A percentile compares a stretch with the other conserved stretches of the same genome.
These are phyloP conservation scores for Willowsia nigromaculata DNA, from an alignment of 2,888 invertebrate species.

Conservation along the genomic window DNA sequence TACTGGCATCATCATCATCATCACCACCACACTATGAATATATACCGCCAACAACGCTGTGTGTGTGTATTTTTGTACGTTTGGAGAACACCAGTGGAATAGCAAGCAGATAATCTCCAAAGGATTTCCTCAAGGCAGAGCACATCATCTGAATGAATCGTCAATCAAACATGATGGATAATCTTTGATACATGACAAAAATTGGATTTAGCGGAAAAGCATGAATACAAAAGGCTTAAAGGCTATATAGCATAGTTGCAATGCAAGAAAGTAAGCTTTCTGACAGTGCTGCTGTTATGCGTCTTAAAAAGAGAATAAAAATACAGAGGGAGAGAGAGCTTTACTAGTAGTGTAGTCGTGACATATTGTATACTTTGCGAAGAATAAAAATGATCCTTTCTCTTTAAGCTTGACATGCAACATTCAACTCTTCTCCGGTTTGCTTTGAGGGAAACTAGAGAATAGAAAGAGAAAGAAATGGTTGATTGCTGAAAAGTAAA, in stretches of 20 bases:
- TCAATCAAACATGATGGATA: constrained; percentile 70
- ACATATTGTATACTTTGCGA: constrained; percentile 50
- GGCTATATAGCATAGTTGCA: background rate
- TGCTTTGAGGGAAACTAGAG: background rate
- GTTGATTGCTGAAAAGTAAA: constrained; percentile 38
- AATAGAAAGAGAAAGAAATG: constrained; percentile 15
- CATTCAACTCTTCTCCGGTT: constrained; percentile 19
- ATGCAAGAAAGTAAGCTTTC: background rate
- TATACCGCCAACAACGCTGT: background rate
- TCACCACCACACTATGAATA: background rate
- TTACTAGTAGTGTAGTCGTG: constrained; percentile 42
- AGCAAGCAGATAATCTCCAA: constrained; percentile 68
- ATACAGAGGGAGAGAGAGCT: constrained; percentile 6
- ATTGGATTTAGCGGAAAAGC: constrained; percentile 67
- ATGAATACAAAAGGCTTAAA: constrained; percentile 56
- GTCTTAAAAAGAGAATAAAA: constrained; percentile 41
- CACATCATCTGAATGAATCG: constrained; percentile 72
- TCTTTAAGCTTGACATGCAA: constrained; percentile 43
- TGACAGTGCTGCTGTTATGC: constrained; percentile 17
- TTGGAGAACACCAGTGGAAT: constrained; percentile 49
- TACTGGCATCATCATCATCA: background rate
- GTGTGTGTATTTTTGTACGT: background rate
- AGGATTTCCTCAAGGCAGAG: constrained; percentile 68
- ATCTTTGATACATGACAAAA: constrained; percentile 71
- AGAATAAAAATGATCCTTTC: constrained; percentile 47